Evolutionary conservation across 2,797 vertebrate species (phyloP), one percentile per base, ranked within the genome.

Genomic region (Echeneis naucrates): DNA sequence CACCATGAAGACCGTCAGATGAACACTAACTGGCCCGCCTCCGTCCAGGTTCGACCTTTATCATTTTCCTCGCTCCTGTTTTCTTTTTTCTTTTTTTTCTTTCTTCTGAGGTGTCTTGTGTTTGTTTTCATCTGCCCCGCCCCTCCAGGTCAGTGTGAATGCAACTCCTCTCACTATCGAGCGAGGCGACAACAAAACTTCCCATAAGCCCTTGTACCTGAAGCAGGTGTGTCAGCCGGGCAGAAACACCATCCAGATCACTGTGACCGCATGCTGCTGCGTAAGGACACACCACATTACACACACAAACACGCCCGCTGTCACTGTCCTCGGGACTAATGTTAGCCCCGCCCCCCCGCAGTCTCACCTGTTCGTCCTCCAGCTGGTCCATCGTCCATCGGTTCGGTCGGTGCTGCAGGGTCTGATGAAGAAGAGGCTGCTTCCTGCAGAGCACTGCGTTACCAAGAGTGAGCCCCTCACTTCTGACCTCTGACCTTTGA

Each of bases 1-100:
- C 97, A 98, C 85, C 97, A 98, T 0, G 97, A 98, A 81, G 97
- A 98, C 78, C 93, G 97, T 8, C 97, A 98, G 92, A 96, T 96
- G 96, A 98, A 97, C 89, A 97, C 97, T 69, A 98, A 98, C 94
- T 98, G 97, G 97, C 96, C 97, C 0, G 96, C 96, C 6, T 98
- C 97, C 0, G 97, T 98, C 71, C 97, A 98, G 93, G 96, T 97
- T 66, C 1, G 94, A 92, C 65, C 94, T 0, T 87, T 2, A 3
- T 17, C 14, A n/a, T n/a, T n/a, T n/a, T n/a, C n/a, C n/a, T n/a
- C n/a, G n/a, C 8, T 27, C 38, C 5, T 21, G 7, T 33, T n/a
- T 12, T 40, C 23, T 8, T 8, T 0, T 48, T 7, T 4, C n/a
- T n/a, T n/a, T n/a, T 5, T 14, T 8, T n/a, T 3, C 4, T 38